Evolutionary conservation across 2,888 invertebrate genomes (phyloP).

Genomic region (Diarsia brunnea): DNA sequence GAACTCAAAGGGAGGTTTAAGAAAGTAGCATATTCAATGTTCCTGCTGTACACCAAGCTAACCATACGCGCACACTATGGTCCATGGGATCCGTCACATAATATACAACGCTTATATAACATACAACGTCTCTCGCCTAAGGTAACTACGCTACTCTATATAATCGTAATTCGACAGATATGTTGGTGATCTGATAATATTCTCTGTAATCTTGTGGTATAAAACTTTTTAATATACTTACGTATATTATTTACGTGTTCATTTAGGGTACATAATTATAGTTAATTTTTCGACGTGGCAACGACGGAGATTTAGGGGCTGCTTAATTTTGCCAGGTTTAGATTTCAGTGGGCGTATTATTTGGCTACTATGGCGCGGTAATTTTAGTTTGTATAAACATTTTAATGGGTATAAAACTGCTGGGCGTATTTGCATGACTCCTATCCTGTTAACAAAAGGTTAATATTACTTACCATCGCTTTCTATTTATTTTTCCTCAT

Average conservation of each 20-base stretch:
- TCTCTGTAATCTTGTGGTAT: slow-evolving; percentile 50
- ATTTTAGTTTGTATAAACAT: slow-evolving; percentile 23
- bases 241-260: slow-evolving; percentile 48
- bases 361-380: background rate
- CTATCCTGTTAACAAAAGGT: background rate
- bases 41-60: slow-evolving; percentile 38
- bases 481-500: background rate
- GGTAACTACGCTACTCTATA: slow-evolving; percentile 81
- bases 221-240: slow-evolving; percentile 53
- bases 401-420: slow-evolving; percentile 32
- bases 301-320: slow-evolving; percentile 35
- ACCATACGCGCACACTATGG: slow-evolving; percentile 65
- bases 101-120: slow-evolving; percentile 62
- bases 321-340: slow-evolving; percentile 1
- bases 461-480: background rate
- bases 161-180: slow-evolving; percentile 68
- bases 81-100: slow-evolving; percentile 62
- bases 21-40: slow-evolving; percentile 65
- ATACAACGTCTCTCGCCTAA: slow-evolving; percentile 66
- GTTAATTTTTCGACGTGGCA: slow-evolving; percentile 46
- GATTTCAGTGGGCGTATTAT: background rate
- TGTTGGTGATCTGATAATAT: slow-evolving; percentile 65
- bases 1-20: background rate
- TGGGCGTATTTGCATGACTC: background rate
- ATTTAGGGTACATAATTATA: slow-evolving; percentile 22